Conservation (phyloP, 2,113 vertebrate species). For the Tiliqua scincoides region DNA sequence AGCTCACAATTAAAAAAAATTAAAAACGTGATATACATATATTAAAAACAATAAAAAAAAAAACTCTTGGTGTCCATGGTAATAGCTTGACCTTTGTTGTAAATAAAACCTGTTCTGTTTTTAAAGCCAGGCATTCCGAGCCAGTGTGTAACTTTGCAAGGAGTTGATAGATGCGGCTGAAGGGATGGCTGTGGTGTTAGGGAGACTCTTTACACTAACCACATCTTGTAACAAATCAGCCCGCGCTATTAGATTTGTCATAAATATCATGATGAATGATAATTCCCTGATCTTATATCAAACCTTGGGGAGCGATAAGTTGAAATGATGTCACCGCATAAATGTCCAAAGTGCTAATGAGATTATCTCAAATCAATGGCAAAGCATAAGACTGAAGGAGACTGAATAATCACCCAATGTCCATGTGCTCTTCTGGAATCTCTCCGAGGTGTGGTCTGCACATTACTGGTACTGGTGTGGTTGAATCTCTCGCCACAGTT, state of each 20-base stretch:
- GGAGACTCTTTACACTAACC: constrained; percentile 16
- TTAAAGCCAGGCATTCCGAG: constrained; percentile 18
- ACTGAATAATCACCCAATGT: constrained; percentile 37
- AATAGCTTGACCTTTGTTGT: constrained; percentile 2
- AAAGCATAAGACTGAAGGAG: constrained; percentile 31
- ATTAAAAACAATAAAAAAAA: too few relatives aligned
- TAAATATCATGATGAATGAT: constrained; percentile 52
- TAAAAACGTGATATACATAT: too few relatives aligned
- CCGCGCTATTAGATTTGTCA: constrained; percentile 57
- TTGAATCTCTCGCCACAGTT: neutral
- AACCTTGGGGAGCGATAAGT: constrained; percentile 62
- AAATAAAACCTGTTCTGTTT: constrained; percentile 1
- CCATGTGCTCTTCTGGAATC: neutral
- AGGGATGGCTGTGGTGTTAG: constrained; percentile 25
- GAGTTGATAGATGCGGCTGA: neutral
- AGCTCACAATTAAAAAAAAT: too few relatives aligned
- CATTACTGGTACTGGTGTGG: neutral
- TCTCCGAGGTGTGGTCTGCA: neutral
- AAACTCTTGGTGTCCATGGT: neutral
- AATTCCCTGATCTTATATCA: constrained; percentile 57
- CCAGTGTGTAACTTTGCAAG: neutral
- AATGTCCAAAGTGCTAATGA: constrained; percentile 57
- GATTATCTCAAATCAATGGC: constrained; percentile 61
- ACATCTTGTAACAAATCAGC: constrained; percentile 53
- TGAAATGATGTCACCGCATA: constrained; percentile 68